These are phyloP conservation scores for Sciurus niger DNA, from an alignment of 2,113 vertebrate genomes.

Conservation along the genomic window DNA sequence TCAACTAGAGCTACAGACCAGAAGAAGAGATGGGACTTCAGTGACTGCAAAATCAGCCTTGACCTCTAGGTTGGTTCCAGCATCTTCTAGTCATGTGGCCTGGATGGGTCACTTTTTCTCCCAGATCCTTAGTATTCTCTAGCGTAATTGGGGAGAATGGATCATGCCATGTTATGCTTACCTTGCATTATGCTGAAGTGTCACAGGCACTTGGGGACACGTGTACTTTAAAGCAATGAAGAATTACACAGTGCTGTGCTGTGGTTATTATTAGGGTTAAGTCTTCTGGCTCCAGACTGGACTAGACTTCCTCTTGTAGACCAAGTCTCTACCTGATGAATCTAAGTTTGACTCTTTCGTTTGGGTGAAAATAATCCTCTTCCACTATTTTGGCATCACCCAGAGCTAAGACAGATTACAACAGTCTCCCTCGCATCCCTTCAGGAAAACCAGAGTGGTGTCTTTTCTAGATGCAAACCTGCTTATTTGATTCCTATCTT, in stretches of 20 bases:
- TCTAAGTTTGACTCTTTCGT: neutral
- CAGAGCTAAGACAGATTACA: neutral
- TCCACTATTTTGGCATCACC: conserved; percentile 12
- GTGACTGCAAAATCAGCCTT: neutral
- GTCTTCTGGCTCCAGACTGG: neutral
- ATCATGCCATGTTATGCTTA: neutral
- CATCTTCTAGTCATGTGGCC: neutral
- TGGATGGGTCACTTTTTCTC: neutral
- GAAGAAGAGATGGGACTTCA: neutral
- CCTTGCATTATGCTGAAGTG: neutral
- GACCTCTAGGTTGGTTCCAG: neutral
- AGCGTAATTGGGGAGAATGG: neutral
- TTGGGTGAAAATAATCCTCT: neutral
- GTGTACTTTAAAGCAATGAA: neutral
- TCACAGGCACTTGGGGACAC: neutral
- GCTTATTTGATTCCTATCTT: fast-evolving
- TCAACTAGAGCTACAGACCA: neutral
- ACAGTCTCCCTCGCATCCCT: neutral
- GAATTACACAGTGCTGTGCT: neutral
- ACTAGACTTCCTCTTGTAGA: neutral
- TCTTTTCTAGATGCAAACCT: neutral
- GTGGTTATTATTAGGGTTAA: neutral
- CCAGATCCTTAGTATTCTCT: neutral
- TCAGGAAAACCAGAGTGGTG: neutral
- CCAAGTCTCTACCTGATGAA: neutral